A percentile compares a stretch with the other conserved stretches of the same genome.
phyloP scores from a whole-genome alignment of 2,888 invertebrate genomes.

The Tuberolachnus salignus region DNA sequence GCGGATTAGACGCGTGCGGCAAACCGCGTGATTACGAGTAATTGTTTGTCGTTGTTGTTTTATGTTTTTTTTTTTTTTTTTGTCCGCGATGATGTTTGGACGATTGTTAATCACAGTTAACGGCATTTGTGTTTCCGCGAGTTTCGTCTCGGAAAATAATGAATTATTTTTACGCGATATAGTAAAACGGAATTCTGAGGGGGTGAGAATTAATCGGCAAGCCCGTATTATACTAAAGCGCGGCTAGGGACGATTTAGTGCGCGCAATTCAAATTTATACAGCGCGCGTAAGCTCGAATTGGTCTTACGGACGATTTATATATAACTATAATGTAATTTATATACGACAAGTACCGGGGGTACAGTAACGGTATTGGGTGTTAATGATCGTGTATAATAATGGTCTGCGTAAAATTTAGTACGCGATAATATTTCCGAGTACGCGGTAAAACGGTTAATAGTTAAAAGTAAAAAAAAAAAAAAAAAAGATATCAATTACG shows the following conservation, averaged over 20 bases:
- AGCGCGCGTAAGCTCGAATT: conserved; percentile 1
- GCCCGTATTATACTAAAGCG: neutral
- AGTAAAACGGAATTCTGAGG: neutral
- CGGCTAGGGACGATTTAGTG: conserved; percentile 18
- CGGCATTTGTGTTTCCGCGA: neutral
- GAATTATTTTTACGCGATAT: conserved; percentile 17
- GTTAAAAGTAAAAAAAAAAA: no score
- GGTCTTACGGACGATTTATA: conserved; percentile 37
- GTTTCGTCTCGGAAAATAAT: neutral
- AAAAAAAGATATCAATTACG: no score
- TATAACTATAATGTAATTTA: neutral
- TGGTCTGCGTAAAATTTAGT: conserved; percentile 24
- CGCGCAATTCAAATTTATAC: neutral
- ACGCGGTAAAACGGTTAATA: no score
- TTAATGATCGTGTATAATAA: conserved; percentile 14
- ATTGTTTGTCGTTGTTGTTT: neutral
- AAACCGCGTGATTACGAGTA: no score
- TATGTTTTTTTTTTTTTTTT: neutral
- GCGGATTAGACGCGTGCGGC: no score
- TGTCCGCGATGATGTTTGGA: neutral
- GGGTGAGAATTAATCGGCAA: conserved; percentile 38
- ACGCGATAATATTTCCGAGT: no score
- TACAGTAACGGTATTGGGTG: conserved; percentile 19
- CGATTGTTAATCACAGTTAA: conserved; percentile 32
- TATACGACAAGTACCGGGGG: neutral